phyloP scores from a whole-genome alignment of 2,888 invertebrate genomes.

The Odontocolon sp. region DNA sequence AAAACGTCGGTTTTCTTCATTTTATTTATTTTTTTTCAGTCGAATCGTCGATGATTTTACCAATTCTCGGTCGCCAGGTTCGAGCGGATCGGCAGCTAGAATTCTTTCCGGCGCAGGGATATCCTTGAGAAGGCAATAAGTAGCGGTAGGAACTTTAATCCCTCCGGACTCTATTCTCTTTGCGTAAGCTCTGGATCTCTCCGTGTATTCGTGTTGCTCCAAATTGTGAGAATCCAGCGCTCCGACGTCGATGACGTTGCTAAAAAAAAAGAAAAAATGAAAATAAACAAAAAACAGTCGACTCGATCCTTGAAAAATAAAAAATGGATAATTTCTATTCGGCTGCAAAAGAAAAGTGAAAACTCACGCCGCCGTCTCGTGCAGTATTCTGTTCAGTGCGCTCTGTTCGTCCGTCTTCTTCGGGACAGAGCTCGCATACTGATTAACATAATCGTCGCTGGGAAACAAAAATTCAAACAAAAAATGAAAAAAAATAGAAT shows the following conservation, averaged over 20 bases:
- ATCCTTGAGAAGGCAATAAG: conserved; percentile 85
- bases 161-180: conserved; percentile 79
- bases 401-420: conserved; percentile 95
- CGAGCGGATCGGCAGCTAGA: conserved; percentile 85
- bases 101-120: conserved; percentile 88
- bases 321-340: neutral
- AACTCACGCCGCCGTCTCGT: conserved; percentile 94
- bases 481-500: conserved; percentile 54
- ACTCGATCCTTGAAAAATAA: conserved; percentile 8
- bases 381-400: conserved; percentile 93
- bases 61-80: conserved; percentile 85
- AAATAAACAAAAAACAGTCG: conserved; percentile 27
- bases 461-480: conserved; percentile 65
- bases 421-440: conserved; percentile 85
- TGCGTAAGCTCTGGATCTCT: conserved; percentile 81
- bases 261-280: conserved; percentile 78
- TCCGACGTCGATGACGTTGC: conserved; percentile 97
- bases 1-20: neutral
- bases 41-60: too few species aligned
- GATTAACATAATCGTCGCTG: conserved; percentile 86
- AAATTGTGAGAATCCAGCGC: conserved; percentile 93
- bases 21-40: neutral
- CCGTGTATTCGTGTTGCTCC: conserved; percentile 94
- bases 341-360: conserved; percentile 16
- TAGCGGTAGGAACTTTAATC: conserved; percentile 80